Evolutionary conservation across 1,140 invertebrate species (phyloP).

Genomic region (Zaprionus nigranus): DNA sequence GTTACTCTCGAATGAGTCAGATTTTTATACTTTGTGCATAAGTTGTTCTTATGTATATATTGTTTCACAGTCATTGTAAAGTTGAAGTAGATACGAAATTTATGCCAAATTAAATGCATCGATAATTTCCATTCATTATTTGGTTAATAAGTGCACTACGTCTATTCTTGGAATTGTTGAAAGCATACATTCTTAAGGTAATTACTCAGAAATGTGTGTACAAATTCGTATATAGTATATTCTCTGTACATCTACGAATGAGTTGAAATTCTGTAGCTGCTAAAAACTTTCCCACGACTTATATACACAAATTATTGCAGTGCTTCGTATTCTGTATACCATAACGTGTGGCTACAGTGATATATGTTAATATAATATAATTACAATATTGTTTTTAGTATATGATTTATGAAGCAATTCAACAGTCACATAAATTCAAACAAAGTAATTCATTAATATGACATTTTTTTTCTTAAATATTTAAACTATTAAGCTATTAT

Average conservation of each 20-base stretch:
- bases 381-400: too few species aligned
- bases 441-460: background rate
- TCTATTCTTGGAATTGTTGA: constrained; percentile 34
- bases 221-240: constrained; percentile 14
- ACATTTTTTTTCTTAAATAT: background rate
- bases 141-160: background rate
- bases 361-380: too few species aligned
- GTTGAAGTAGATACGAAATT: background rate
- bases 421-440: background rate
- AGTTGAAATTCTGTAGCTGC: too few species aligned
- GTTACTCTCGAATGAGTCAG: constrained; percentile 29
- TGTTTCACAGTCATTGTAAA: constrained; percentile 1
- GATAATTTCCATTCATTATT: constrained; percentile 16
- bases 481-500: background rate
- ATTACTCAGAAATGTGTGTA: constrained; percentile 25
- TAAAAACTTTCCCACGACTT: too few species aligned
- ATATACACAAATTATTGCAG: too few species aligned
- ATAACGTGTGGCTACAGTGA: too few species aligned
- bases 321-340: too few species aligned
- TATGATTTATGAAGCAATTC: too few species aligned
- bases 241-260: background rate
- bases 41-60: background rate
- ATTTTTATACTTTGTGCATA: background rate
- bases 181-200: constrained; percentile 1
- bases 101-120: constrained; percentile 2